A percentile compares a stretch with the other conserved stretches of the same genome.
These are phyloP conservation scores for Torymus aiolomorphi DNA, from an alignment of 2,888 invertebrate species.

Conservation along the genomic window DNA sequence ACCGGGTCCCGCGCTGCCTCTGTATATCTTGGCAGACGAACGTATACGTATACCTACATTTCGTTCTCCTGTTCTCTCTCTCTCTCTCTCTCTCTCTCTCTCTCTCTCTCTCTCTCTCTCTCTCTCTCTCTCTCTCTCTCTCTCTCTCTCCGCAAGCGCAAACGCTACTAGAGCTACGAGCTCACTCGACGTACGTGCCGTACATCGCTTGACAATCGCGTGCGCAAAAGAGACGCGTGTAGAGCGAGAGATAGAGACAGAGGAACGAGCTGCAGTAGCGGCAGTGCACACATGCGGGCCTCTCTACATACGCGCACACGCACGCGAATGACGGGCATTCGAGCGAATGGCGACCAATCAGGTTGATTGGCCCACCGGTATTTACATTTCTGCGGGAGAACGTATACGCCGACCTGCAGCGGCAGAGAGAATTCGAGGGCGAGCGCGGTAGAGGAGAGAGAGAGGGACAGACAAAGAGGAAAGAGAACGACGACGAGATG, in stretches of 20 bases:
- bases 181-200: not conserved
- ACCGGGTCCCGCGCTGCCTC: not conserved
- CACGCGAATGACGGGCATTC: slow-evolving; percentile 72
- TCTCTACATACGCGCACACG: slow-evolving; percentile 31
- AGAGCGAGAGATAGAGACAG: slow-evolving; percentile 7
- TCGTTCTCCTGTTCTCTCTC: not conserved
- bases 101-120: not conserved
- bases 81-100: not conserved
- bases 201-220: slow-evolving; percentile 22
- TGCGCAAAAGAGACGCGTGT: not conserved
- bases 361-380: slow-evolving; percentile 74
- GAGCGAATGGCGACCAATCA: slow-evolving; percentile 74
- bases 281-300: slow-evolving; percentile 17
- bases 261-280: not conserved
- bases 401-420: not conserved
- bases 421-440: slow-evolving; percentile 4
- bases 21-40: not conserved
- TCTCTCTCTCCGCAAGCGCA: not conserved
- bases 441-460: not conserved
- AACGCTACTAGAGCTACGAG: not conserved
- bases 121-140: not conserved
- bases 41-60: not conserved
- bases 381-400: slow-evolving; percentile 70
- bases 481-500: not conserved
- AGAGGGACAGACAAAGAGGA: not conserved